Evolutionary conservation across 2,888 invertebrate species (phyloP).

Genomic region (Lobophora halterata): DNA sequence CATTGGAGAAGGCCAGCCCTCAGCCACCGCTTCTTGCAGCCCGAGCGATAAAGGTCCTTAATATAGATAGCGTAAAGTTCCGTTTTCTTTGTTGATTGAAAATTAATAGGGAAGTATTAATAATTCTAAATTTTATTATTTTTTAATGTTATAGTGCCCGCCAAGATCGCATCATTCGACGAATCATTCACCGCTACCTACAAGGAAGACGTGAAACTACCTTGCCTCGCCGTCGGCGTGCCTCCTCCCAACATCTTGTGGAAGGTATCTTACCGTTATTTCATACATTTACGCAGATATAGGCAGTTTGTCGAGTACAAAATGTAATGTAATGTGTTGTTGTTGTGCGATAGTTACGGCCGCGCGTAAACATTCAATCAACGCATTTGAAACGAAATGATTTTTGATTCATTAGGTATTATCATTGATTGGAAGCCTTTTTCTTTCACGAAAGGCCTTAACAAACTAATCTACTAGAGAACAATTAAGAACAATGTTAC

Average conservation of each 20-base stretch:
- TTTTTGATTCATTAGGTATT: no score
- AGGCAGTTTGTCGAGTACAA: no score
- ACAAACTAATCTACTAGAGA: no score
- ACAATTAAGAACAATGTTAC: no score
- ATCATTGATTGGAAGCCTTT: no score
- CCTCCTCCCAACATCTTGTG: conserved; percentile 94
- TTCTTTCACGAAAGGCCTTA: no score
- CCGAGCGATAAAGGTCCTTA: conserved; percentile 87
- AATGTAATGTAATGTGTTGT: not conserved
- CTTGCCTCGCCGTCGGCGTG: conserved; percentile 95
- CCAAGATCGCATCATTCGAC: conserved; percentile 97
- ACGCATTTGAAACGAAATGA: no score
- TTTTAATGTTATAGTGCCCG: conserved; percentile 86
- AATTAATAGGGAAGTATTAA: not conserved
- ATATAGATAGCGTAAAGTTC: not conserved
- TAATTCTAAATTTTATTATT: not conserved
- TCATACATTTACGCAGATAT: no score
- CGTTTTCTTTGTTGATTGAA: not conserved
- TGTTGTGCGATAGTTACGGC: no score
- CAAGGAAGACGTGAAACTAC: conserved; percentile 94
- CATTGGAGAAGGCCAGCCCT: conserved; percentile 95
- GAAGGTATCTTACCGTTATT: conserved; percentile 80
- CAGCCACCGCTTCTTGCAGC: conserved; percentile 91
- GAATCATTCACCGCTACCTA: conserved; percentile 95
- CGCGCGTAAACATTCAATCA: no score